Conservation (phyloP, 2,113 vertebrate genomes). For the Salvator merianae region DNA sequence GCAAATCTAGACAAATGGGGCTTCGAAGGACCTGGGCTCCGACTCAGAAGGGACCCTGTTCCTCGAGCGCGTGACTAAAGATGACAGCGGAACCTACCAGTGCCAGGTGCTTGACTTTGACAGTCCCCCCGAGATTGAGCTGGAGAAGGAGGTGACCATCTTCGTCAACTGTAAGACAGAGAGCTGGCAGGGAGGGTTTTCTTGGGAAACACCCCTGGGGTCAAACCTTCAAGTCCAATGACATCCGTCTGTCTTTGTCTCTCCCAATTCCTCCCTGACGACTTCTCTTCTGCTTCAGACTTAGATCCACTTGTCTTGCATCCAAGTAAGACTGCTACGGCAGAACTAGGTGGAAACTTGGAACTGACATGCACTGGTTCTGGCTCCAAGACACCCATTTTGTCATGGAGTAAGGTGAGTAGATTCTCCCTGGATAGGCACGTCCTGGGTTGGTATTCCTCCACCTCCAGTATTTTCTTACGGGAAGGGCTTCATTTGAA, state of each 20-base stretch:
- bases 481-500: too few species aligned
- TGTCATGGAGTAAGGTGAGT: slow-evolving; percentile 86
- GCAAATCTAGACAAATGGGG: neutral
- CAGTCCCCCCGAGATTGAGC: slow-evolving; percentile 19
- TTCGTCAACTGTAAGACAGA: slow-evolving; percentile 45
- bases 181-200: neutral
- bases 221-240: neutral
- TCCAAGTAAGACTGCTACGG: slow-evolving; percentile 39
- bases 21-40: slow-evolving; percentile 1
- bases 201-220: neutral
- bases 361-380: slow-evolving; percentile 75
- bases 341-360: slow-evolving; percentile 60
- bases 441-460: too few species aligned
- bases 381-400: slow-evolving; percentile 65
- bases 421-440: fast-evolving
- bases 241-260: neutral
- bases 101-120: slow-evolving; percentile 81
- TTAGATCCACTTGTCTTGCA: slow-evolving; percentile 78
- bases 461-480: too few species aligned
- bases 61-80: slow-evolving; percentile 69
- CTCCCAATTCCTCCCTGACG: too few species aligned
- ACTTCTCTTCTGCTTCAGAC: slow-evolving; percentile 65
- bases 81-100: slow-evolving; percentile 68
- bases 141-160: slow-evolving; percentile 65
- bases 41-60: slow-evolving; percentile 52